Percentiles rank a stretch among this genome's conserved stretches.
These are phyloP conservation scores for Saccostrea echinata DNA, from an alignment of 1,140 invertebrate species.

Conservation along the genomic window DNA sequence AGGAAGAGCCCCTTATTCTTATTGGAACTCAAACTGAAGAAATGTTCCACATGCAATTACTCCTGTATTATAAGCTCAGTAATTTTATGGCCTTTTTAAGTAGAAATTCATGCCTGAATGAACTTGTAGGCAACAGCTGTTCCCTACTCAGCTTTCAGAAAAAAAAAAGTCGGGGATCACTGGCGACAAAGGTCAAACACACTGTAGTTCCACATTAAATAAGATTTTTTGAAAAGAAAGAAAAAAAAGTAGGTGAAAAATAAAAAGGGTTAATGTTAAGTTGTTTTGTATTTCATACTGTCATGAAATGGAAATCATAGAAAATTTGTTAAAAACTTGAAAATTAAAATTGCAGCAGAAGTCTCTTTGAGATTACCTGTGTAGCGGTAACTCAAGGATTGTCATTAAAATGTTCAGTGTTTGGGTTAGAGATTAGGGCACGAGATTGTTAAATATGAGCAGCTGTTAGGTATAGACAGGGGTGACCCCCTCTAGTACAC, in stretches of 20 bases:
- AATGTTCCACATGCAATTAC: slow-evolving; percentile 31
- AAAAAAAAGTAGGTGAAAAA: too few species aligned
- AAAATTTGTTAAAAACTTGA: background rate
- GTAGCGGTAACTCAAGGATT: background rate
- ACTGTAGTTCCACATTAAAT: background rate
- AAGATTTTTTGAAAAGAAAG: too few species aligned
- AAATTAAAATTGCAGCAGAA: background rate
- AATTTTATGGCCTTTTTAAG: slow-evolving; percentile 26
- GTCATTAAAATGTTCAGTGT: background rate
- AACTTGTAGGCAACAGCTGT: slow-evolving; percentile 16
- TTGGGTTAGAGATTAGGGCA: background rate
- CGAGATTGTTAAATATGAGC: background rate
- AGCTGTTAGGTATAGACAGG: background rate
- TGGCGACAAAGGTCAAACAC: background rate
- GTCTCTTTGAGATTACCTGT: background rate
- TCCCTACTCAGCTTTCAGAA: slow-evolving; percentile 28
- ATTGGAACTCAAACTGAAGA: background rate
- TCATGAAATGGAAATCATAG: background rate
- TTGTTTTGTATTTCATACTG: too few species aligned
- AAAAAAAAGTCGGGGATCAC: background rate
- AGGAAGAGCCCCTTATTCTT: background rate
- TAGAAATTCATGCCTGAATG: slow-evolving; percentile 6
- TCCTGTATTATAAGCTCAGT: slow-evolving; percentile 7
- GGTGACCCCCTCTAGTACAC: background rate
- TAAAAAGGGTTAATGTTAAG: too few species aligned